Percentiles rank a stretch among this genome's conserved stretches.
phyloP scores from a whole-genome alignment of 2,888 invertebrate genomes.

The Chironomus tentans region DNA sequence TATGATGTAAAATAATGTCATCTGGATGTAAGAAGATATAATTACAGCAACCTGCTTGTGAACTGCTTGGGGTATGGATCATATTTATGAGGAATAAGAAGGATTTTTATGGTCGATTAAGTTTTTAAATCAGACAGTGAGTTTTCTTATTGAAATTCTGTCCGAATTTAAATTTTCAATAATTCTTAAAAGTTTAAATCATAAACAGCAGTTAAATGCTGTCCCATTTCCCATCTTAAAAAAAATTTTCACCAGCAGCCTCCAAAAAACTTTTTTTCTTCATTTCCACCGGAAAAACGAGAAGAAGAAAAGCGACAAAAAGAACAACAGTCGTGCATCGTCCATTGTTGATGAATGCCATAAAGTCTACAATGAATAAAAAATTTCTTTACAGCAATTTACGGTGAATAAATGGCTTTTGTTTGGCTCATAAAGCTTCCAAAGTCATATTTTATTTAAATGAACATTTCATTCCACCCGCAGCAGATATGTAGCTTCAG shows the following conservation, averaged over 20 bases:
- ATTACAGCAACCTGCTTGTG: background rate
- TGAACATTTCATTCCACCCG: constrained; percentile 5
- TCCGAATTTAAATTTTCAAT: too few species aligned
- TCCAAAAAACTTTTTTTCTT: background rate
- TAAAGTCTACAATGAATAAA: background rate
- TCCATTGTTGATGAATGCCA: background rate
- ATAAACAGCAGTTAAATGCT: too few species aligned
- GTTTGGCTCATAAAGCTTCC: constrained; percentile 11
- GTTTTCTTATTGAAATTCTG: too few species aligned
- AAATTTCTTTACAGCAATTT: background rate
- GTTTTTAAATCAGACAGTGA: too few species aligned
- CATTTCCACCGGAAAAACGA: too few species aligned
- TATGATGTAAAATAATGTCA: too few species aligned
- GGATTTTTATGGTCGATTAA: too few species aligned
- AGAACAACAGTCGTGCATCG: background rate
- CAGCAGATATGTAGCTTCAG: background rate
- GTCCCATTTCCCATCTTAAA: background rate
- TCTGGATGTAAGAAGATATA: background rate
- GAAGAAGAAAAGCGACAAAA: too few species aligned
- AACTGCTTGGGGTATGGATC: too few species aligned
- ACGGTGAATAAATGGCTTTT: constrained; percentile 17
- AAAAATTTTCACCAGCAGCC: background rate
- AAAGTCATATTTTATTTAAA: constrained; percentile 20
- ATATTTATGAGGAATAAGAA: too few species aligned
- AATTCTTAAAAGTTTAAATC: too few species aligned